These are phyloP conservation scores for Nemotelus pantherinus DNA, from an alignment of 2,888 invertebrate species.

Conservation along the genomic window DNA sequence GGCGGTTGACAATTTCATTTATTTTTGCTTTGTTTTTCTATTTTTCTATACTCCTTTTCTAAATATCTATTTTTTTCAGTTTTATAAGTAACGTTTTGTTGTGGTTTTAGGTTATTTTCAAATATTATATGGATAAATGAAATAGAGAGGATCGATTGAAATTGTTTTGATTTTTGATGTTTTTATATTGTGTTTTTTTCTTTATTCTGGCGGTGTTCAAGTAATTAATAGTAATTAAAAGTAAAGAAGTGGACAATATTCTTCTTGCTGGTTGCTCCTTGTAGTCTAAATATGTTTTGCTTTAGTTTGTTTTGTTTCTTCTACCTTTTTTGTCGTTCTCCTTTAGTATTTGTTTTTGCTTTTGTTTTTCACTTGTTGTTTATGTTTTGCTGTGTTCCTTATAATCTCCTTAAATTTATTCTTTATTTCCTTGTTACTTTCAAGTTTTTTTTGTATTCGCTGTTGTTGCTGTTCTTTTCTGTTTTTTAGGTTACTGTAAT, in stretches of 20 bases:
- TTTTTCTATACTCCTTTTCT: slow-evolving; percentile 21
- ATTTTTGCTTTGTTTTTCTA: slow-evolving; percentile 24
- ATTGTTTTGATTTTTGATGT: not conserved
- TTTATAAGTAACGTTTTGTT: slow-evolving; percentile 13
- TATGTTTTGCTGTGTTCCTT: slow-evolving; percentile 22
- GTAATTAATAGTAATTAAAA: slow-evolving; percentile 10
- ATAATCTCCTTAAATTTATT: slow-evolving; percentile 35
- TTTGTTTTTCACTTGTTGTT: slow-evolving; percentile 20
- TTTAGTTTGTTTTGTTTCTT: not conserved
- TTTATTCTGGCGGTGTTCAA: slow-evolving; percentile 26
- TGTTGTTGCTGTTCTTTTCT: slow-evolving; percentile 23
- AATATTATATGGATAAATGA: slow-evolving; percentile 25
- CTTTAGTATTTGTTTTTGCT: not conserved
- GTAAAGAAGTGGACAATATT: not conserved
- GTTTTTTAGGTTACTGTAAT: slow-evolving; percentile 24
- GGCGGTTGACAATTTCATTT: slow-evolving; percentile 35
- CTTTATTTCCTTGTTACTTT: slow-evolving; percentile 21
- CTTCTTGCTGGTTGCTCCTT: too few species aligned
- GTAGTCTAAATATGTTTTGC: too few species aligned
- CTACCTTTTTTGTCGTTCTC: not conserved
- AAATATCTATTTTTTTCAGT: slow-evolving; percentile 27
- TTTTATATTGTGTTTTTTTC: slow-evolving; percentile 10
- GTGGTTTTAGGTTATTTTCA: not conserved
- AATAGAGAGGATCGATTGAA: slow-evolving; percentile 6
- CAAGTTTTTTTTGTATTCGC: not conserved